These are phyloP conservation scores for Apostichopus leukothele DNA, from an alignment of 53 echinoderm and acorn worm genomes.

Conservation along the genomic window DNA sequence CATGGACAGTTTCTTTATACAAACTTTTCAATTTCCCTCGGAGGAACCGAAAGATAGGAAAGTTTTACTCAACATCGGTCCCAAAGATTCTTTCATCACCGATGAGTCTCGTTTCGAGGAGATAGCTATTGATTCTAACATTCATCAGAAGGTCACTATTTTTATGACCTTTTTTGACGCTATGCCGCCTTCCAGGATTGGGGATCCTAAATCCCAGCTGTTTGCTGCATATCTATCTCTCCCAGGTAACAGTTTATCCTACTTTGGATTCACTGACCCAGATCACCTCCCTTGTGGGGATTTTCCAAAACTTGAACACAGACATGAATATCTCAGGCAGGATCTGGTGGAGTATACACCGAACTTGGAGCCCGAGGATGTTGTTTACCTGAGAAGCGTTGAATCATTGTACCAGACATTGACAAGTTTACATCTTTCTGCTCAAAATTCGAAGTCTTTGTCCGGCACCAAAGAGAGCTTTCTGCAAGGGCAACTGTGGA, in stretches of 20 bases:
- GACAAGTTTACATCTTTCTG: not conserved
- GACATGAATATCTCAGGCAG: not conserved
- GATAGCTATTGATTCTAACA: not conserved
- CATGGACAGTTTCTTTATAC: not conserved
- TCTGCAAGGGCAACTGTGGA: not conserved
- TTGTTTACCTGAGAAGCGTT: not conserved
- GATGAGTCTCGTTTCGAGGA: not conserved
- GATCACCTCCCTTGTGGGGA: not conserved
- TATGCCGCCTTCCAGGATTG: not conserved
- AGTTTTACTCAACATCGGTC: not conserved
- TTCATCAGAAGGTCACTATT: not conserved
- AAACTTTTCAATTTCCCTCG: not conserved
- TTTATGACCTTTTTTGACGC: slow-evolving; percentile 1
- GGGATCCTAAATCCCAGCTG: not conserved
- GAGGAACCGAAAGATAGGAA: not conserved
- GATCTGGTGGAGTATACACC: not conserved
- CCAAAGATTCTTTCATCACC: not conserved
- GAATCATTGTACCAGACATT: not conserved
- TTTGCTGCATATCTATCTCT: slow-evolving; percentile 10
- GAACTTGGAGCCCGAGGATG: not conserved
- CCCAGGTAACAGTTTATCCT: not conserved
- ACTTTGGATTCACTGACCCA: slow-evolving; percentile 21
- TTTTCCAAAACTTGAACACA: not conserved
- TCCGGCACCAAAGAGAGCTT: not conserved
- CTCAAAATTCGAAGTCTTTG: not conserved